Base-by-base conservation (phyloP, 1,140 invertebrate species). In the Pachypeltis micranthus region DNA sequence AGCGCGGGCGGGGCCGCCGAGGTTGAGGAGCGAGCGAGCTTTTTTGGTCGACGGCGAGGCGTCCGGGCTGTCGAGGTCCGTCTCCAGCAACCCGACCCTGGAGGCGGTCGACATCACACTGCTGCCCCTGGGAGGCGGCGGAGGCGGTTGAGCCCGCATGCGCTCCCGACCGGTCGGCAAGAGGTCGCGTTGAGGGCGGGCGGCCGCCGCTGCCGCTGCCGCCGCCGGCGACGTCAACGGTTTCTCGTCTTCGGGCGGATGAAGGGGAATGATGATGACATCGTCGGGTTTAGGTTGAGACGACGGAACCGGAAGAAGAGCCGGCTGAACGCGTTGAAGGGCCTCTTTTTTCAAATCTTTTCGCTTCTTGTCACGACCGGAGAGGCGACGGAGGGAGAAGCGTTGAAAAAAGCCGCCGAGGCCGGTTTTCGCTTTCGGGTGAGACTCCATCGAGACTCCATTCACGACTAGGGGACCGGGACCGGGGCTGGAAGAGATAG, bases 21-120 rank as follows among this genome's bases (percentile, higher is more conserved):
- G 79, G 70, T 89, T 84, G 71, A 91, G 81, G 63, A 91, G 79
- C 69, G 86, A 88, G 65, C 86, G 83, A 59, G 88, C 85, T 73
- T 88, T 76, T 65, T 69, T 67, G 63, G 65, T 70, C 63, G 51
- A 57, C 59, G 24, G 34, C 62, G 56, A 59, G 63, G 71, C 72
- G 56, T 74, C 70, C 61, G 79, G 83, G 70, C 83, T 85, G 78
- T 91, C 89, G 70, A 91, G 79, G 77, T 91, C 89, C 66, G 89
- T 91, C 79, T 91, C 90, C 72, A 92, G 85, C 29, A 71, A 66
- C 59, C 69, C 68, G 26, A 58, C 51, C 62, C 25, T 62, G 69
- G 70, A 62, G 61, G 59, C 56, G 63, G 63, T 61, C 47, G 62
- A 63, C 62, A 63, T 63, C 47, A 51, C 56, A 63, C 62, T 63